These are phyloP conservation scores for Neuroterus valhalla DNA, from an alignment of 1,140 invertebrate genomes.

Conservation along the genomic window DNA sequence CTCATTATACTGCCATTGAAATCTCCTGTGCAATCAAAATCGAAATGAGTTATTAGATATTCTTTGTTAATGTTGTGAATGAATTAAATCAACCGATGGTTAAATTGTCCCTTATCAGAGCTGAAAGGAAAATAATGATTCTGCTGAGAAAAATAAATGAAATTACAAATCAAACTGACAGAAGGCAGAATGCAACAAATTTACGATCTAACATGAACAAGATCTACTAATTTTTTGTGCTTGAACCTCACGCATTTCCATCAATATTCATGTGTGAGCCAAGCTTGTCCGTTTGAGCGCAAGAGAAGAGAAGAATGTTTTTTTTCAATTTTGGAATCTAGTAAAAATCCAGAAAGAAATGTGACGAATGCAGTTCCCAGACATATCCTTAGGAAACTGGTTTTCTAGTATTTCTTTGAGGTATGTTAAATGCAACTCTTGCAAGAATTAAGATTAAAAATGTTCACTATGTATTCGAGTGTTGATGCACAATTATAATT, in stretches of 20 bases:
- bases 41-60: no score
- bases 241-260: neutral
- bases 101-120: no score
- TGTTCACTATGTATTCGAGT: neutral
- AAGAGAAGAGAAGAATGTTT: neutral
- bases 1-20: no score
- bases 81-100: no score
- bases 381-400: constrained; percentile 20
- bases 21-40: no score
- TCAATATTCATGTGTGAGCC: neutral
- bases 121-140: no score
- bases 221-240: neutral
- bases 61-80: no score
- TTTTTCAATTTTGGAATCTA: constrained; percentile 13
- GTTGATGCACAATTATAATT: constrained; percentile 1
- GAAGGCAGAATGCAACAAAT: no score
- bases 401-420: constrained; percentile 36
- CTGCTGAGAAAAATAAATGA: no score
- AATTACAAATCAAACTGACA: no score
- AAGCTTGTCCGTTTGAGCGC: neutral
- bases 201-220: neutral
- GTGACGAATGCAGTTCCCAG: constrained; percentile 1
- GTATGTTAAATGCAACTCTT: constrained; percentile 18
- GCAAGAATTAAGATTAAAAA: neutral
- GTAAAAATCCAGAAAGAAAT: constrained; percentile 8